These are phyloP conservation scores for Petrolisthes manimaculis DNA, from an alignment of 2,888 invertebrate species.

Conservation along the genomic window DNA sequence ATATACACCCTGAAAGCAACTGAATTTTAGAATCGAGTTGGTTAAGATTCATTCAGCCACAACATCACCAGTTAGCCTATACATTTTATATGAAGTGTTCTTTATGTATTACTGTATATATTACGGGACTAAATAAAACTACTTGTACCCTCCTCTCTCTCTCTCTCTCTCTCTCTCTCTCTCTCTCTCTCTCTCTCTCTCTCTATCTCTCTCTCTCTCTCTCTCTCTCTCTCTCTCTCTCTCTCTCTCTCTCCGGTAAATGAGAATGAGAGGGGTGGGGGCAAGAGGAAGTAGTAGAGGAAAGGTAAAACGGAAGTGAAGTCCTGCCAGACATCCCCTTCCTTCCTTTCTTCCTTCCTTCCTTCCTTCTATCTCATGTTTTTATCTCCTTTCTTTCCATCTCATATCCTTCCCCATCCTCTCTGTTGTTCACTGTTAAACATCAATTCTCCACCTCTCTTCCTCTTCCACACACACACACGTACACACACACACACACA, in stretches of 20 bases:
- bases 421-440: too few species aligned
- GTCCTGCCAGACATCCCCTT: not conserved
- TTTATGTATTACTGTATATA: too few species aligned
- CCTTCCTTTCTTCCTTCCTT: not conserved
- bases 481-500: not conserved
- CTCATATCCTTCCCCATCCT: not conserved
- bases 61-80: too few species aligned
- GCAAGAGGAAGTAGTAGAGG: not conserved
- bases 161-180: constrained; percentile 27
- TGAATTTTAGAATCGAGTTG: too few species aligned
- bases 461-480: not conserved
- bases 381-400: not conserved
- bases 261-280: not conserved
- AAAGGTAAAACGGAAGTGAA: not conserved
- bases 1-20: too few species aligned
- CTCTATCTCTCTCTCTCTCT: not conserved
- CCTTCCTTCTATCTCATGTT: not conserved
- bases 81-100: too few species aligned
- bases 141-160: too few species aligned
- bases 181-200: constrained; percentile 12
- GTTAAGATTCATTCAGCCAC: too few species aligned
- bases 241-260: not conserved
- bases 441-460: not conserved
- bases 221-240: not conserved
- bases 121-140: too few species aligned